Base-by-base conservation (phyloP, 2,113 vertebrate genomes). In the Oxyura jamaicensis region DNA sequence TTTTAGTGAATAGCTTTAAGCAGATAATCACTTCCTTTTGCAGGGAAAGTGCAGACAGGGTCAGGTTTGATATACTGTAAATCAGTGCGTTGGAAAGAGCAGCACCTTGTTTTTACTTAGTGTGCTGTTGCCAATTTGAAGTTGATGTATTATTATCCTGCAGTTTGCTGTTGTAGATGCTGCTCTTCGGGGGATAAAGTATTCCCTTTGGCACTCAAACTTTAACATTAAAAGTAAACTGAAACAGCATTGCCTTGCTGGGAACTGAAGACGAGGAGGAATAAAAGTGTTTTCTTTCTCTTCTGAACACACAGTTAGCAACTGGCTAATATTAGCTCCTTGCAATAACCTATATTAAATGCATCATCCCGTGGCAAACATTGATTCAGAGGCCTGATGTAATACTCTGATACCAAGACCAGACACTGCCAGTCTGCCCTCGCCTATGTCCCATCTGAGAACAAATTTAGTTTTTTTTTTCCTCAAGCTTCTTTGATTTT, bases 221-320 rank as follows among this genome's bases (percentile, higher is more conserved):
- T 53, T 66, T 22, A 39, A 31, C 28, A 18, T 2, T 12, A 62
- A 5, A 25, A 62, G 52, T 58, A 78, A 65, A 52, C 17, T 3
- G 4, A 66, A 39, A 3, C 4, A 12, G 69, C 60, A 46, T 20
- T 0, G 0, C 74, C 31, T 20, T 1, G 1, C 39, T 60, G 39
- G 7, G 53, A 88, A 41, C 3, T 1, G 33, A 28, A 41, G 42
- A 15, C 2, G 21, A 23, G 22, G 14, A 3, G 11, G 66, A 42
- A 26, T 42, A 44, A 31, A 35, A 67, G 6, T 1, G 25, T 59
- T 46, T 46, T 7, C 25, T n/a, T 26, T 72, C 39, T 62, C 23
- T 74, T 18, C 33, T 44, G 9, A 42, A 5, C 20, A 15, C 0
- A 1, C 26, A 7, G 41, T 23, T 19, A 28, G 36, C 20, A 36